phyloP scores from a whole-genome alignment of 1,140 invertebrate genomes.

The Drosophila arawakana region DNA sequence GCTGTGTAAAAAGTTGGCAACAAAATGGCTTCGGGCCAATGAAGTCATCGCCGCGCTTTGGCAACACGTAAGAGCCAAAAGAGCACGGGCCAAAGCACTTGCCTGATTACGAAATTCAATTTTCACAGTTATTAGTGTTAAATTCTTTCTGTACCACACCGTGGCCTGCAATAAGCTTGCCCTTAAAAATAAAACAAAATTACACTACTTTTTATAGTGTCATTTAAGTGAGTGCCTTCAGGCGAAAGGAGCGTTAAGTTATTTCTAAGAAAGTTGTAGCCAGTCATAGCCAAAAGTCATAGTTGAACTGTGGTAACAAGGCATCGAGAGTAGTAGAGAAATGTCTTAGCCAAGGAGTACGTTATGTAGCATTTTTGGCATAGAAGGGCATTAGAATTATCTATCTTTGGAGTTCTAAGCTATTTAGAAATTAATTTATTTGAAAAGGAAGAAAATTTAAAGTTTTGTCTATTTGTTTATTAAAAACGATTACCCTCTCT shows the following conservation, averaged over 20 bases:
- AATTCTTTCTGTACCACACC: slow-evolving; percentile 10
- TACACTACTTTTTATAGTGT: slow-evolving; percentile 1
- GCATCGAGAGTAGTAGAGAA: too few species aligned
- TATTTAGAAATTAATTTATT: too few species aligned
- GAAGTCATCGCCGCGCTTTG: slow-evolving; percentile 54
- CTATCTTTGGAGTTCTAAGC: too few species aligned
- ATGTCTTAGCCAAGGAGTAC: too few species aligned
- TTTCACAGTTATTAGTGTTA: slow-evolving; percentile 46
- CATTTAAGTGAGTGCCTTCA: not conserved
- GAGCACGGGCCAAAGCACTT: slow-evolving; percentile 39
- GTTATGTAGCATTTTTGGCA: too few species aligned
- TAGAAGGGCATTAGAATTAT: too few species aligned
- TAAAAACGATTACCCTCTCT: too few species aligned
- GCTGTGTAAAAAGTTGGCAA: slow-evolving; percentile 44
- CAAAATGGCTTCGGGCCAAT: slow-evolving; percentile 49
- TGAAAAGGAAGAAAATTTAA: too few species aligned
- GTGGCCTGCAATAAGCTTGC: slow-evolving; percentile 13
- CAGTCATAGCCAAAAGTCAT: not conserved
- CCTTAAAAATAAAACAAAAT: not conserved
- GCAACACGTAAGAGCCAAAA: slow-evolving; percentile 1
- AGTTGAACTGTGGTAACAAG: too few species aligned
- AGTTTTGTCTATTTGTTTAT: too few species aligned
- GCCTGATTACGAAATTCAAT: slow-evolving; percentile 55
- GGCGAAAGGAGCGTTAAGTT: not conserved
- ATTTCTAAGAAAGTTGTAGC: not conserved